These are phyloP conservation scores for Antennarius maculatus DNA, from an alignment of 2,797 vertebrate species.

Conservation along the genomic window DNA sequence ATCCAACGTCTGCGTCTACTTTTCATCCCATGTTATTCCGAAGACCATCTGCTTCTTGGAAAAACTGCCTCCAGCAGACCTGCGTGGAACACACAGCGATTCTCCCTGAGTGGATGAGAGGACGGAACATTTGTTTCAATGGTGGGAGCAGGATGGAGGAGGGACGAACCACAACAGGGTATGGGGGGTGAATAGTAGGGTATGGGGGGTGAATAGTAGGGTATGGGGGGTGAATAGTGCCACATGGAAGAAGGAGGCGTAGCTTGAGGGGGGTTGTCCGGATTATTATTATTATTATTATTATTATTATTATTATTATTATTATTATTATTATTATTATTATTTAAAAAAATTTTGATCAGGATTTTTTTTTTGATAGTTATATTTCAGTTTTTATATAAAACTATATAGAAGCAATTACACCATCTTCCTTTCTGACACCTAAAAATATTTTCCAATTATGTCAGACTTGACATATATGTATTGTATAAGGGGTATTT, in stretches of 20 bases:
- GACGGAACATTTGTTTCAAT: slow-evolving; percentile 27
- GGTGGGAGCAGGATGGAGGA: slow-evolving; percentile 15
- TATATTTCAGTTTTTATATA: too few species aligned
- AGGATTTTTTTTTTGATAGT: too few species aligned
- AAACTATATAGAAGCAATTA: too few species aligned
- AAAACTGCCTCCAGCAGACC: too few species aligned
- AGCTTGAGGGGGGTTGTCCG: neutral
- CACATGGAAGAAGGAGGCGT: slow-evolving; percentile 10
- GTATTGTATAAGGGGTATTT: too few species aligned
- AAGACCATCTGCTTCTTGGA: neutral
- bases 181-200: neutral
- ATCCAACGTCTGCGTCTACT: neutral
- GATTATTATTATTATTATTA: neutral
- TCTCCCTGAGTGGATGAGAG: neutral
- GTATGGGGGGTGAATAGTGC: slow-evolving; percentile 35
- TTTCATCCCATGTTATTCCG: neutral
- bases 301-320: too few species aligned
- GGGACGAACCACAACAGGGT: slow-evolving; percentile 35
- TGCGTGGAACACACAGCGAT: neutral
- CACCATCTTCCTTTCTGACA: too few species aligned
- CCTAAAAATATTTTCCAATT: too few species aligned
- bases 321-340: too few species aligned
- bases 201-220: slow-evolving; percentile 26
- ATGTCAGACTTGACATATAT: too few species aligned
- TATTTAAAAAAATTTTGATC: too few species aligned